Conservation (phyloP, 2,888 invertebrate species). For the Limnephilus marmoratus region DNA sequence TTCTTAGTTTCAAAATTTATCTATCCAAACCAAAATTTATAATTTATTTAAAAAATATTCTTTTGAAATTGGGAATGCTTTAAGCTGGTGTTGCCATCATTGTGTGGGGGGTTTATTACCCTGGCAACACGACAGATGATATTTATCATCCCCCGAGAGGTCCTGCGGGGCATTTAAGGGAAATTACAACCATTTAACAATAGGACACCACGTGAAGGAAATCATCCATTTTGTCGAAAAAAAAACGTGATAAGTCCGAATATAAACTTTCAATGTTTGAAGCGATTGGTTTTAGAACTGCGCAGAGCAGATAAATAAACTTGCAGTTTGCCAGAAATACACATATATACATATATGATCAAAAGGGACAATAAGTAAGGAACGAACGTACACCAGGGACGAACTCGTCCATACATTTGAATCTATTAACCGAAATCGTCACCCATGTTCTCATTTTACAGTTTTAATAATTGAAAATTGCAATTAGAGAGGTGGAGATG, state of each 20-base stretch:
- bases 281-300: not conserved
- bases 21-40: not conserved
- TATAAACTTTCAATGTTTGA: not conserved
- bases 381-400: too few species aligned
- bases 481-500: too few species aligned
- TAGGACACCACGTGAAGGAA: constrained; percentile 12
- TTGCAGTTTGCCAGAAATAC: too few species aligned
- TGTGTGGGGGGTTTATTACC: not conserved
- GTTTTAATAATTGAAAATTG: too few species aligned
- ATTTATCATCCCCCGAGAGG: constrained; percentile 27
- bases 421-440: too few species aligned
- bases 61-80: not conserved
- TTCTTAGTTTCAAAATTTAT: not conserved
- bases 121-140: not conserved
- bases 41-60: not conserved
- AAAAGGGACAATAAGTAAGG: too few species aligned
- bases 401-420: too few species aligned
- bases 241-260: not conserved
- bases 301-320: not conserved
- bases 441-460: too few species aligned
- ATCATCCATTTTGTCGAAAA: not conserved
- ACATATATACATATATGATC: too few species aligned
- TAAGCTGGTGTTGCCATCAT: not conserved
- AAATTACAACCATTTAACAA: constrained; percentile 43
- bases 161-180: constrained; percentile 32